Evolutionary conservation across 1,140 invertebrate genomes (phyloP).

Genomic region (Atta texana): DNA sequence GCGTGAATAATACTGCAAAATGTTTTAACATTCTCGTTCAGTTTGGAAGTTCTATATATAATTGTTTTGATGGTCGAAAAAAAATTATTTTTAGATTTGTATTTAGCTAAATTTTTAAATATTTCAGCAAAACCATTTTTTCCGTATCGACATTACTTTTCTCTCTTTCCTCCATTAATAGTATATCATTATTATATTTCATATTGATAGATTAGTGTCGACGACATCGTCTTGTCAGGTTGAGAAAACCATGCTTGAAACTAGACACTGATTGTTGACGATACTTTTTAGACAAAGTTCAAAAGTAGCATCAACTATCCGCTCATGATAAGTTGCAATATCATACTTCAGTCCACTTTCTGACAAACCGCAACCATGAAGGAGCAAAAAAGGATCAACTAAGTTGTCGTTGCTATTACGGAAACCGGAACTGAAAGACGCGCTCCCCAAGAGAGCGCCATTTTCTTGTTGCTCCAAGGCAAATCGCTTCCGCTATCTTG

Average conservation of each 20-base stretch:
- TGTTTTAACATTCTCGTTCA: too few relatives aligned
- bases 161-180: not conserved
- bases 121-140: too few relatives aligned
- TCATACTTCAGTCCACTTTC: slow-evolving; percentile 60
- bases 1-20: too few relatives aligned
- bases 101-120: too few relatives aligned
- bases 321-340: slow-evolving; percentile 50
- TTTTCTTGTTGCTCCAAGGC: slow-evolving; percentile 40
- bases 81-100: too few relatives aligned
- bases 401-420: slow-evolving; percentile 58
- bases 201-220: slow-evolving; percentile 9
- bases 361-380: slow-evolving; percentile 41
- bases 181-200: slow-evolving; percentile 12
- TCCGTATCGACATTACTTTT: slow-evolving; percentile 1
- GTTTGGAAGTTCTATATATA: too few relatives aligned
- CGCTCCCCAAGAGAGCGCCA: not conserved
- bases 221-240: not conserved
- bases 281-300: slow-evolving; percentile 29
- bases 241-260: slow-evolving; percentile 2
- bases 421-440: slow-evolving; percentile 22
- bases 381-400: slow-evolving; percentile 40
- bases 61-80: too few relatives aligned
- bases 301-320: slow-evolving; percentile 1
- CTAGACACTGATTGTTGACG: slow-evolving; percentile 17
- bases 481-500: slow-evolving; percentile 50